A percentile compares a stretch with the other conserved stretches of the same genome.
These are phyloP conservation scores for Sebastes elongatus DNA, from an alignment of 2,797 vertebrate genomes.

Conservation along the genomic window DNA sequence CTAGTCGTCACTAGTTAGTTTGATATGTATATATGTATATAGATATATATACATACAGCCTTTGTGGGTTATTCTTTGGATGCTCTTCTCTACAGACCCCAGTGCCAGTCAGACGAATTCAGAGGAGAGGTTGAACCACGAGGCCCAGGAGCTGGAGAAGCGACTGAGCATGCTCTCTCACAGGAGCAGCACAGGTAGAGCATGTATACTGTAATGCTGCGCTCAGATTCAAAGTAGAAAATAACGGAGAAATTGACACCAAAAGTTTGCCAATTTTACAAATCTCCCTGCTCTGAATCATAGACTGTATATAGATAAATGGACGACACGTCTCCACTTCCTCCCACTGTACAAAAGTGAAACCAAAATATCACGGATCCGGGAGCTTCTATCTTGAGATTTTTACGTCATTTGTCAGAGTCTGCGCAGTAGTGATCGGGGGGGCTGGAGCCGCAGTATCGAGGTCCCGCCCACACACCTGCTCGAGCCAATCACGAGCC, in stretches of 20 bases:
- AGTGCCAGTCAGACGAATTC: slow-evolving; percentile 72
- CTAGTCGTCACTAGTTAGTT: neutral
- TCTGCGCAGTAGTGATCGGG: too few species aligned
- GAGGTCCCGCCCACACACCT: too few species aligned
- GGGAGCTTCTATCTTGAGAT: too few species aligned
- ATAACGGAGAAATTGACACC: neutral
- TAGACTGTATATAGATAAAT: too few species aligned
- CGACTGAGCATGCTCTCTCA: slow-evolving; percentile 91
- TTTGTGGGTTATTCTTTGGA: neutral
- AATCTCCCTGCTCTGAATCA: neutral
- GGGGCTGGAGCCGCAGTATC: too few species aligned
- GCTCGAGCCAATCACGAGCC: too few species aligned
- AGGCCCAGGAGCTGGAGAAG: slow-evolving; percentile 91
- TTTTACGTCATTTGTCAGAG: too few species aligned
- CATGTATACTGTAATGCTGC: neutral
- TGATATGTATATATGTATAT: neutral
- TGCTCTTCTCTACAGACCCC: slow-evolving; percentile 75
- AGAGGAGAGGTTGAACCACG: slow-evolving; percentile 89
- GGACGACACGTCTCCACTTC: too few species aligned
- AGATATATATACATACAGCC: neutral
- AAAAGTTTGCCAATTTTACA: neutral
- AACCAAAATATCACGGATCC: too few species aligned
- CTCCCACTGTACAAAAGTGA: too few species aligned
- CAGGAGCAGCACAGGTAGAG: slow-evolving; percentile 87
- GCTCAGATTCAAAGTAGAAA: neutral